Percentiles rank a stretch among this genome's conserved stretches.
phyloP scores from a whole-genome alignment of 2,113 vertebrate genomes.

The Paradoxurus hermaphroditus region DNA sequence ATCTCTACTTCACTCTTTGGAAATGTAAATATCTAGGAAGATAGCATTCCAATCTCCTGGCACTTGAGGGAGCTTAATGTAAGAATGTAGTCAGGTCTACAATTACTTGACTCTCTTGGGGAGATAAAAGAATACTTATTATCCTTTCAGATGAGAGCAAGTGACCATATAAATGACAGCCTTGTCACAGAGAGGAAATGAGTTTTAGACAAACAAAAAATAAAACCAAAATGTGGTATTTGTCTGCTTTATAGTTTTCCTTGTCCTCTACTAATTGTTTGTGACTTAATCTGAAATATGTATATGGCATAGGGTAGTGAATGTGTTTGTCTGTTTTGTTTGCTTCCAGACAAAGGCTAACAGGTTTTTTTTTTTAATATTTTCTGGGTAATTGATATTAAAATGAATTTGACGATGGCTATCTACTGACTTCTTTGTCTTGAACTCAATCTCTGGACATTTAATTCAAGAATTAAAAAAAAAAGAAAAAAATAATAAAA shows the following conservation, averaged over 20 bases:
- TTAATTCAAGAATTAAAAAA: background rate
- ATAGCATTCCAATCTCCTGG: background rate
- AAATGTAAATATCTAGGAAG: background rate
- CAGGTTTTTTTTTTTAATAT: background rate
- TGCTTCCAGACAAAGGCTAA: background rate
- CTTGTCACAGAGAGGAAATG: background rate
- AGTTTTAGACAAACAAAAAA: background rate
- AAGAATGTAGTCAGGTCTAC: background rate
- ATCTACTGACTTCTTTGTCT: background rate
- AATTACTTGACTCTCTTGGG: background rate
- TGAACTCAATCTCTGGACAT: background rate
- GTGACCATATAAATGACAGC: background rate
- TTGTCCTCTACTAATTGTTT: background rate
- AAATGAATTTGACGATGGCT: background rate
- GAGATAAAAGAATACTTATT: background rate
- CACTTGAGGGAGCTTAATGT: background rate
- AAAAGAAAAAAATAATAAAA: too few species aligned
- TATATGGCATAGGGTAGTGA: background rate
- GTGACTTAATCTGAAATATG: background rate
- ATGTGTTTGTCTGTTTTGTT: background rate
- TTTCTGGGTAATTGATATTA: background rate
- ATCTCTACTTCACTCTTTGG: background rate
- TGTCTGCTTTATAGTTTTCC: background rate
- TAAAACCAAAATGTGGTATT: background rate
- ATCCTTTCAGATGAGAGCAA: background rate